These are phyloP conservation scores for Cyclina sinensis DNA, from an alignment of 1,140 invertebrate species.

Conservation along the genomic window DNA sequence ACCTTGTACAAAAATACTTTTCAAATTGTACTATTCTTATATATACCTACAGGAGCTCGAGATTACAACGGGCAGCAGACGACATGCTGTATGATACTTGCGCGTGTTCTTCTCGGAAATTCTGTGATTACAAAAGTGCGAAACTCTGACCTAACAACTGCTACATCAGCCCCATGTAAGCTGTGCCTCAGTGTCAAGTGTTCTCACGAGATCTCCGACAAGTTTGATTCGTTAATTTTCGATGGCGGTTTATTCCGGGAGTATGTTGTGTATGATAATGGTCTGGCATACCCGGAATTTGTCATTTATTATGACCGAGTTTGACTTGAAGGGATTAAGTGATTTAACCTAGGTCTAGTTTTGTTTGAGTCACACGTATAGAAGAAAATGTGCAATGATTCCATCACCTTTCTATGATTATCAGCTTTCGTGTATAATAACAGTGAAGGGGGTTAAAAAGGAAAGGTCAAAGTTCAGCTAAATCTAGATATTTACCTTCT, in stretches of 20 bases:
- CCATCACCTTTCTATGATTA: too few species aligned
- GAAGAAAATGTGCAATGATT: too few species aligned
- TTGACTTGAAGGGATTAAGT: too few species aligned
- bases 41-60: too few species aligned
- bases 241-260: not conserved
- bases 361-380: too few species aligned
- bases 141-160: not conserved
- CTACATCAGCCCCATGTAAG: not conserved
- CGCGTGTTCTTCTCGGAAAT: not conserved
- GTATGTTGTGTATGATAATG: not conserved
- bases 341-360: too few species aligned
- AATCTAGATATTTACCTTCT: too few species aligned
- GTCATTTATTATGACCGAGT: not conserved
- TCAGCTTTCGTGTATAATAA: too few species aligned
- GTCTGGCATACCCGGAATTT: not conserved
- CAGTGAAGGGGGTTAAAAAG: too few species aligned
- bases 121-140: not conserved
- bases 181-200: not conserved
- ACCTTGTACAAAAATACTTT: too few species aligned
- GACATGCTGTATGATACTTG: not conserved
- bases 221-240: not conserved
- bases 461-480: too few species aligned
- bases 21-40: too few species aligned
- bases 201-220: not conserved
- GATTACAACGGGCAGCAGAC: not conserved